Evolutionary conservation across 2,113 vertebrate genomes (phyloP).

Genomic region (Pomatostomus ruficeps): DNA sequence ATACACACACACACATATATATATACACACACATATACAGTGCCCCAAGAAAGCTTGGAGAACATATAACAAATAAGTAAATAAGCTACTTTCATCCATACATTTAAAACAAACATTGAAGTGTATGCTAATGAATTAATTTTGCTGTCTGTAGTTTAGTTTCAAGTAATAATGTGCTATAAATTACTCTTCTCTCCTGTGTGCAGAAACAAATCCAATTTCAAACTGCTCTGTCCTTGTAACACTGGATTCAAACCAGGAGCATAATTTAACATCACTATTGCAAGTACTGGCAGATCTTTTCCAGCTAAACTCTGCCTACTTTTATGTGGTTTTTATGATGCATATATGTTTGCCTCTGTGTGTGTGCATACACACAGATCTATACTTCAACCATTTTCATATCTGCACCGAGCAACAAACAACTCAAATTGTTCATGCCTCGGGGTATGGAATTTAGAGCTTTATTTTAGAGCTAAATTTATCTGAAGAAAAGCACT

Average conservation of each 20-base stretch:
- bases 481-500: not conserved
- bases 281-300: not conserved
- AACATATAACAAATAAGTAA: not conserved
- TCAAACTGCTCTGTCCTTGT: not conserved
- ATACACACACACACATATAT: not conserved
- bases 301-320: not conserved
- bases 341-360: not conserved
- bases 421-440: not conserved
- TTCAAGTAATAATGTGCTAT: not conserved
- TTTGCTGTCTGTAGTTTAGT: not conserved
- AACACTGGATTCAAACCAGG: not conserved
- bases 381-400: not conserved
- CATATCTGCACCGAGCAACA: not conserved
- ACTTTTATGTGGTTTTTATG: not conserved
- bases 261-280: not conserved
- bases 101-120: not conserved
- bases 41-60: not conserved
- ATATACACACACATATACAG: accelerated
- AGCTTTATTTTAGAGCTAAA: not conserved
- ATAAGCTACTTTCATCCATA: not conserved
- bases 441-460: not conserved
- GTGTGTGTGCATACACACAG: not conserved
- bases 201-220: not conserved
- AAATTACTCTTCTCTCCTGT: not conserved
- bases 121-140: not conserved